Conservation (phyloP, 2,113 vertebrate species). For the Coptodon bakossiorum region DNA sequence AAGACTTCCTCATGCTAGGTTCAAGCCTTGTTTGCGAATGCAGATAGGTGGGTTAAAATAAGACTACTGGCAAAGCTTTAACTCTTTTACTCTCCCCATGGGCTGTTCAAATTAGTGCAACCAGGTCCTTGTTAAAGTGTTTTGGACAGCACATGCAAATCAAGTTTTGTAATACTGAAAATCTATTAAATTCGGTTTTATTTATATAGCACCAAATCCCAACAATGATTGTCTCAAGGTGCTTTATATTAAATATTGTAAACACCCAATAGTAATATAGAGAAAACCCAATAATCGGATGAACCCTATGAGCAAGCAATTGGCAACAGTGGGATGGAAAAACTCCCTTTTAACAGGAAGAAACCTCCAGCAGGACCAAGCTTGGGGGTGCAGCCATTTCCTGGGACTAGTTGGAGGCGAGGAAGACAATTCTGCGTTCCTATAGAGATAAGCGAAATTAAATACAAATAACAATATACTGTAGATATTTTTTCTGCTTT, state of each 20-base stretch:
- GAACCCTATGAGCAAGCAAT: not conserved
- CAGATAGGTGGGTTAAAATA: not conserved
- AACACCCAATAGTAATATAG: not conserved
- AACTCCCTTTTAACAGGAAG: not conserved
- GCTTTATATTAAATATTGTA: not conserved
- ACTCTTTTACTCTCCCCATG: not conserved
- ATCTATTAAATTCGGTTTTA: not conserved
- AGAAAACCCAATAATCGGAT: not conserved
- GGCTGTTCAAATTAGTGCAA: not conserved
- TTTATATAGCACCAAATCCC: not conserved
- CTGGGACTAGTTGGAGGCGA: not conserved
- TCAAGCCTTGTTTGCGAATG: accelerated
- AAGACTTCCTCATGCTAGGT: not conserved
- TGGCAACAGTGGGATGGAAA: not conserved
- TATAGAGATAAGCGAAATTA: accelerated
- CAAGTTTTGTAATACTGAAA: not conserved
- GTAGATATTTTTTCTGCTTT: not conserved
- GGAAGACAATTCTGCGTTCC: not conserved
- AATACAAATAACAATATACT: not conserved
- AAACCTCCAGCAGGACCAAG: not conserved
- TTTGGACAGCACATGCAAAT: not conserved
- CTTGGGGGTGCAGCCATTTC: not conserved
- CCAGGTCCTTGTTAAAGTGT: not conserved
- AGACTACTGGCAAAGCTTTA: not conserved
- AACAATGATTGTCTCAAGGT: not conserved